Conservation (phyloP, 2,888 invertebrate genomes). For the Mythimna impura region DNA sequence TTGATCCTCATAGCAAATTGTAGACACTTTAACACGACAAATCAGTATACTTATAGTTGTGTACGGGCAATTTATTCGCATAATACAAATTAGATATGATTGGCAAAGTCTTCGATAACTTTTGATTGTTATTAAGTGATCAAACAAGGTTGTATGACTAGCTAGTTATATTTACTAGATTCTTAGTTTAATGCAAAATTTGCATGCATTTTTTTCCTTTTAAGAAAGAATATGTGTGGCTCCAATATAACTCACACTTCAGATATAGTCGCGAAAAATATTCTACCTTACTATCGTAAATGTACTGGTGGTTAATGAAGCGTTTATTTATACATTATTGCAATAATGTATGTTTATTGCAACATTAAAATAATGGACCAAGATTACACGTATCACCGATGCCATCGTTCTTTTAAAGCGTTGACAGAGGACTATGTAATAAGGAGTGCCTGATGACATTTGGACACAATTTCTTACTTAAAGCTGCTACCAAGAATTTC, state of each 20-base stretch:
- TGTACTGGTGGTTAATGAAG: conserved; percentile 16
- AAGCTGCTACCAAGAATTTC: not conserved
- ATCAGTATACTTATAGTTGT: conserved; percentile 6
- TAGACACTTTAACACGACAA: not conserved
- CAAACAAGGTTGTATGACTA: conserved; percentile 18
- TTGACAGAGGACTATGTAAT: not conserved
- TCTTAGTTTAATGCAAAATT: conserved; percentile 7
- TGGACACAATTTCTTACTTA: not conserved
- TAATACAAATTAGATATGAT: conserved; percentile 24
- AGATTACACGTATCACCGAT: conserved; percentile 12
- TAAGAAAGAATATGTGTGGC: conserved; percentile 17
- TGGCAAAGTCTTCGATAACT: conserved; percentile 23
- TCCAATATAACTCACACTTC: conserved; percentile 36
- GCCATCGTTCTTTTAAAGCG: not conserved
- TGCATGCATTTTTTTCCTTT: conserved; percentile 17
- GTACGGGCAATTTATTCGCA: conserved; percentile 11
- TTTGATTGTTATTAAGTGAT: conserved; percentile 16
- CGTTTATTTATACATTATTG: conserved; percentile 32
- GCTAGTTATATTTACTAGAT: conserved; percentile 8
- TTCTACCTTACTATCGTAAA: conserved; percentile 20
- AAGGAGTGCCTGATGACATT: not conserved
- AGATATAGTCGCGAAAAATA: conserved; percentile 28
- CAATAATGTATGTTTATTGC: conserved; percentile 4
- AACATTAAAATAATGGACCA: conserved; percentile 13
- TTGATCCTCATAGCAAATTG: not conserved